Evolutionary conservation across 2,888 invertebrate genomes (phyloP).

Genomic region (Lycaena phlaeas): DNA sequence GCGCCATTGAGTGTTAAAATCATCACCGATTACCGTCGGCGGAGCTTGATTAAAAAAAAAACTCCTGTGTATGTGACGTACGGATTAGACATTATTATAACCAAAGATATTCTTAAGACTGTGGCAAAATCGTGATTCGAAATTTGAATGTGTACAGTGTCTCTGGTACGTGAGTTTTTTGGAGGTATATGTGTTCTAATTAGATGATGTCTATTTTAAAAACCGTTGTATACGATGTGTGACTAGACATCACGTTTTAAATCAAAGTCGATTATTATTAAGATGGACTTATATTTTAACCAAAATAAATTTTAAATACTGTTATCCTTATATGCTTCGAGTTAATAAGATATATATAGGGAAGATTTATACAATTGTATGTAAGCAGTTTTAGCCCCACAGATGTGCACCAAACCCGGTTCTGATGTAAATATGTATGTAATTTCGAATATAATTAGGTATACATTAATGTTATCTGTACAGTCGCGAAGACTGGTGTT

Average conservation of each 20-base stretch:
- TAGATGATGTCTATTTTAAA: slow-evolving; percentile 62
- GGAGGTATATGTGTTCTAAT: slow-evolving; percentile 41
- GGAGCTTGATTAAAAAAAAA: slow-evolving; percentile 40
- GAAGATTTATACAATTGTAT: slow-evolving; percentile 61
- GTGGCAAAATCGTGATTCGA: slow-evolving; percentile 19
- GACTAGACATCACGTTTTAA: slow-evolving; percentile 56
- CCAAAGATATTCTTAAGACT: slow-evolving; percentile 36
- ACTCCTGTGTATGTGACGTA: slow-evolving; percentile 16
- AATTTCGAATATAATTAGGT: slow-evolving; percentile 35
- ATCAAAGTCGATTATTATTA: slow-evolving; percentile 50
- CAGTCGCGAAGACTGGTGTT: slow-evolving; percentile 20
- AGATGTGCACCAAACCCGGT: slow-evolving; percentile 30
- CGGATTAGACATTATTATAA: too few species aligned
- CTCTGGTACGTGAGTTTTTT: slow-evolving; percentile 22
- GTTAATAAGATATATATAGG: slow-evolving; percentile 58
- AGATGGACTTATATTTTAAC: slow-evolving; percentile 52
- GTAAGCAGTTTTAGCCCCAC: slow-evolving; percentile 58
- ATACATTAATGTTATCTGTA: slow-evolving; percentile 22
- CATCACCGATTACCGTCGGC: slow-evolving; percentile 34
- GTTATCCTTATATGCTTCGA: slow-evolving; percentile 64
- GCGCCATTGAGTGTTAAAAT: slow-evolving; percentile 43
- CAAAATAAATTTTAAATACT: slow-evolving; percentile 67
- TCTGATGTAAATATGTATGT: slow-evolving; percentile 45
- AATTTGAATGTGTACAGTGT: slow-evolving; percentile 27
- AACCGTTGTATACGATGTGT: slow-evolving; percentile 71